These are phyloP conservation scores for Magallana gigas DNA, from an alignment of 1,140 invertebrate genomes.

Conservation along the genomic window DNA sequence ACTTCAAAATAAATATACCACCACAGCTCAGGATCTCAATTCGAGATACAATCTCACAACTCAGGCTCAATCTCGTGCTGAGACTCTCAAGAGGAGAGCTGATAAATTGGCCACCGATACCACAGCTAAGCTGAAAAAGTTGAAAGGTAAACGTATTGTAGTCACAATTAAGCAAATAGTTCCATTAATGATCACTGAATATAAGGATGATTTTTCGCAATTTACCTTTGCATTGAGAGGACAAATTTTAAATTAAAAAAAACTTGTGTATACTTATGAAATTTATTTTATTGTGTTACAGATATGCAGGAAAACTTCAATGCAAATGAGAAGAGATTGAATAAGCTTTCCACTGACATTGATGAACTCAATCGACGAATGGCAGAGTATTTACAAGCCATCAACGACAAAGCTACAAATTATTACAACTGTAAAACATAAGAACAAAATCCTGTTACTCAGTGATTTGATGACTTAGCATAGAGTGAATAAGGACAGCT, in stretches of 20 bases:
- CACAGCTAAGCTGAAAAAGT: constrained; percentile 64
- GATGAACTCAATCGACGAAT: constrained; percentile 80
- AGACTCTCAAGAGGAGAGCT: constrained; percentile 81
- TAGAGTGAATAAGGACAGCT: too few relatives aligned
- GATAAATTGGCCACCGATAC: constrained; percentile 67
- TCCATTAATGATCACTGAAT: too few relatives aligned
- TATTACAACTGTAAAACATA: constrained; percentile 79
- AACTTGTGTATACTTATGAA: neutral
- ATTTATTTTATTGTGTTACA: constrained; percentile 64
- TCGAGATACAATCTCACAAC: constrained; percentile 84
- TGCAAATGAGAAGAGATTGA: constrained; percentile 79
- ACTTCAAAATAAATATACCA: constrained; percentile 83
- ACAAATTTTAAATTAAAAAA: too few relatives aligned
- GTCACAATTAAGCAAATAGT: too few relatives aligned
- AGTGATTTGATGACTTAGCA: too few relatives aligned
- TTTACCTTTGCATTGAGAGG: too few relatives aligned
- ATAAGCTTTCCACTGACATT: constrained; percentile 77
- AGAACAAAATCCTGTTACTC: neutral
- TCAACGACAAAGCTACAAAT: constrained; percentile 79
- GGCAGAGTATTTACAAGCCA: constrained; percentile 79
- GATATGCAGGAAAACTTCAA: constrained; percentile 81
- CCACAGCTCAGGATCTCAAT: constrained; percentile 82
- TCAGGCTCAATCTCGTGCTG: constrained; percentile 86
- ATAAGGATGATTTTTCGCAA: too few relatives aligned
- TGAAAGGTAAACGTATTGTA: constrained; percentile 61